Base-by-base conservation (phyloP, 2,888 invertebrate species). In the Oxytorus armatus region DNA sequence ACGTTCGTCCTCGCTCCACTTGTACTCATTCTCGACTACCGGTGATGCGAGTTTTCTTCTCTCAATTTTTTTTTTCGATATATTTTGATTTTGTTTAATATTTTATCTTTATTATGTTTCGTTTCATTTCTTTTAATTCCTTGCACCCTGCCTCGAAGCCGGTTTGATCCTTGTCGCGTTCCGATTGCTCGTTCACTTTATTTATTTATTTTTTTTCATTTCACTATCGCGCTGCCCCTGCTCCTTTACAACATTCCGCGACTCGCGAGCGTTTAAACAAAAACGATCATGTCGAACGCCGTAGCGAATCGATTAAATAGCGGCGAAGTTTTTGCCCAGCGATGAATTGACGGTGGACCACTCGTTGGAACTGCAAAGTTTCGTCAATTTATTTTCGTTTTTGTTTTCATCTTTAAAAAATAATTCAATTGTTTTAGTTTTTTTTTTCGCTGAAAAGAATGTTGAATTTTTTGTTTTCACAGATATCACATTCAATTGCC, bases 401-500 rank as follows among this genome's bases (percentile, higher is more conserved):
- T 44, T 39, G 49, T 29, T 53, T 0, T 14, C 33, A n/a, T 10
- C 0, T 29, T 8, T 18, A 0, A 8, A 3, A 16, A n/a, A 14
- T 8, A 1, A 36, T 55, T 10, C 3, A 55, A 8, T 29, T 14
- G 14, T 21, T 1, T 29, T 61, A 18, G 44, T 44, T 42, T 36
- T 65, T 49, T 76, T 69, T 39, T 70, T 76, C n/a, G n/a, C n/a
- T n/a, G n/a, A n/a, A n/a, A n/a, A n/a, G n/a, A n/a, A n/a, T n/a
- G n/a, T n/a, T n/a, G n/a, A n/a, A n/a, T n/a, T n/a, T 55, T 73
- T 61, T 8, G 14, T 68, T 83, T 81, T 83, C 86, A 51, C 89
- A 94, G 94, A 94, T 85, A 92, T 94, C 72, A 93, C 92, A 72
- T 94, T 94, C 85, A 93, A 94, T 83, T 95, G 95, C 88, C 89